These are phyloP conservation scores for Myrmophylax atrothorax DNA, from an alignment of 2,113 vertebrate genomes.

Conservation along the genomic window DNA sequence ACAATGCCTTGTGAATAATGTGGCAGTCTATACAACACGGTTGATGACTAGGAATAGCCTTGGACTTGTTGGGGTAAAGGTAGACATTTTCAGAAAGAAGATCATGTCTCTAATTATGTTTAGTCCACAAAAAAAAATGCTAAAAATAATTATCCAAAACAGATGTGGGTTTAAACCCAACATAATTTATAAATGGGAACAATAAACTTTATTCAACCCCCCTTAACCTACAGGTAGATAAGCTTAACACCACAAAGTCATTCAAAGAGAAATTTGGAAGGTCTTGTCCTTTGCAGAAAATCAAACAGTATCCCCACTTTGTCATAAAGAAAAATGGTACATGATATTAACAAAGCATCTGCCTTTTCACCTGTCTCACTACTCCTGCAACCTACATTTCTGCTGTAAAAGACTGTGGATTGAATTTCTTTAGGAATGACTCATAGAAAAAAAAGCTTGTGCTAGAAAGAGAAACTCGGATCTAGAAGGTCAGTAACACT, in stretches of 20 bases:
- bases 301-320: background rate
- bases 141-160: background rate
- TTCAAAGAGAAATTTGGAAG: background rate
- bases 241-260: background rate
- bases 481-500: background rate
- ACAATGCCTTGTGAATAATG: background rate
- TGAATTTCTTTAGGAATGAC: background rate
- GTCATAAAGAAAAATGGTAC: background rate
- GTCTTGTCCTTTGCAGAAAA: background rate
- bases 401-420: background rate
- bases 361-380: background rate
- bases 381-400: background rate
- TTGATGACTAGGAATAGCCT: background rate
- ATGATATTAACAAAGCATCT: background rate
- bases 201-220: slow-evolving; percentile 1
- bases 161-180: background rate
- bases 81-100: background rate
- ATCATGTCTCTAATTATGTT: background rate
- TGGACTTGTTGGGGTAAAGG: background rate
- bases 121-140: background rate
- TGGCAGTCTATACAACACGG: background rate
- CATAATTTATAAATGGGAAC: background rate
- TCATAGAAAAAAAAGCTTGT: background rate
- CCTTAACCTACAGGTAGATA: background rate
- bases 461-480: background rate